Evolutionary conservation across 2,888 invertebrate genomes (phyloP).

Genomic region (Hyposoter didymator): DNA sequence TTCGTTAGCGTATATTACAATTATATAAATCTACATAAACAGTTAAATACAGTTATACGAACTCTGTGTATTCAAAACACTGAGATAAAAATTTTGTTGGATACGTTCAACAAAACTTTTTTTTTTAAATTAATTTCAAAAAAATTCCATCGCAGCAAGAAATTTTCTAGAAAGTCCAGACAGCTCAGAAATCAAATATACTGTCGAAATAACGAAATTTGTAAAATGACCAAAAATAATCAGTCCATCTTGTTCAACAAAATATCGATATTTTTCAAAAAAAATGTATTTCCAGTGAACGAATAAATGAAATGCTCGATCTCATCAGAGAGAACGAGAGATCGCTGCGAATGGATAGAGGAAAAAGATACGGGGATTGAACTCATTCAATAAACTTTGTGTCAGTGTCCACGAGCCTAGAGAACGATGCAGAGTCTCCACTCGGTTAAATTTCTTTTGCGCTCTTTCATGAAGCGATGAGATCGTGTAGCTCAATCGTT

Average conservation of each 20-base stretch:
- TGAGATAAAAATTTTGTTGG: too few species aligned
- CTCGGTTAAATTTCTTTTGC: not conserved
- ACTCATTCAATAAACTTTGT: not conserved
- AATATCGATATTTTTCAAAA: too few species aligned
- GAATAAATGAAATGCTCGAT: slow-evolving; percentile 30
- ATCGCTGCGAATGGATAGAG: slow-evolving; percentile 48
- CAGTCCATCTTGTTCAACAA: too few species aligned
- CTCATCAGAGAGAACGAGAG: slow-evolving; percentile 5
- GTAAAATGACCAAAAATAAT: too few species aligned
- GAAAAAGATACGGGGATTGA: slow-evolving; percentile 18
- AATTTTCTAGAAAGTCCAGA: too few species aligned
- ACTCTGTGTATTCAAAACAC: slow-evolving; percentile 6
- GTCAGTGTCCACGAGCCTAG: not conserved
- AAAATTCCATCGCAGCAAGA: too few species aligned
- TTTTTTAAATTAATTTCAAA: too few species aligned
- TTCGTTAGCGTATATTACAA: slow-evolving; percentile 54
- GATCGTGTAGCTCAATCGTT: not conserved
- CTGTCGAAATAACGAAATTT: too few species aligned
- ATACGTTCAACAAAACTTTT: too few species aligned
- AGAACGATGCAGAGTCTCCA: not conserved
- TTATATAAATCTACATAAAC: slow-evolving; percentile 19
- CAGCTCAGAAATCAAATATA: too few species aligned
- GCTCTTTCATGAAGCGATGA: slow-evolving; percentile 9
- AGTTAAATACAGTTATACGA: slow-evolving; percentile 9
- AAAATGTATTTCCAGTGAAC: not conserved